Conservation (phyloP, 53 echinoderm and acorn worm genomes). For the Glandiceps talaboti region DNA sequence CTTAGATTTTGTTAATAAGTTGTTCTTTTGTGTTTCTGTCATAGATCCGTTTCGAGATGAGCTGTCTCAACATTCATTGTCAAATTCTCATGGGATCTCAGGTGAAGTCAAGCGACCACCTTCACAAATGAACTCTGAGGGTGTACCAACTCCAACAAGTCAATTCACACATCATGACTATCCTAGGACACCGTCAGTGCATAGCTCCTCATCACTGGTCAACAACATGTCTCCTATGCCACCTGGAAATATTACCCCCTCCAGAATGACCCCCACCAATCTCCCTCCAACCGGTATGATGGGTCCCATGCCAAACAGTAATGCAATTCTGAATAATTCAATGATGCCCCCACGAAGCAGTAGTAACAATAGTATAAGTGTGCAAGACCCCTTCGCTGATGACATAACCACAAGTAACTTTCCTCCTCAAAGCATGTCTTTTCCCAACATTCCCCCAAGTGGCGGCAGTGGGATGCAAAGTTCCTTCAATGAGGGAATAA, state of each 20-base stretch:
- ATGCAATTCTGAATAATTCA: conserved; percentile 25
- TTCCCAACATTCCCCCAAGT: conserved; percentile 6
- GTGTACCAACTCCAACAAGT: background rate
- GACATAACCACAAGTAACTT: background rate
- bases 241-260: background rate
- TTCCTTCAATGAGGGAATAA: conserved; percentile 1
- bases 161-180: background rate
- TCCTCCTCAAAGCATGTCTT: conserved; percentile 13
- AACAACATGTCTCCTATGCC: background rate
- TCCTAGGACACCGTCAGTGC: background rate
- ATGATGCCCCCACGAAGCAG: conserved; percentile 15
- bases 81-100: background rate
- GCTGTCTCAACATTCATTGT: background rate
- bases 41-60: background rate
- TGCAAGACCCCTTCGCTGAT: conserved; percentile 66
- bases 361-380: conserved; percentile 66
- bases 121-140: background rate
- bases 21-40: background rate
- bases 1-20: too few relatives aligned
- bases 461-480: background rate
- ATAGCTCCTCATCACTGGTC: background rate
- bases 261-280: conserved; percentile 12
- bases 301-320: conserved; percentile 20
- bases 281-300: conserved; percentile 22
- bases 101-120: background rate